Base-by-base conservation (phyloP, 2,113 vertebrate species). In the Petrocephalus zakoni region DNA sequence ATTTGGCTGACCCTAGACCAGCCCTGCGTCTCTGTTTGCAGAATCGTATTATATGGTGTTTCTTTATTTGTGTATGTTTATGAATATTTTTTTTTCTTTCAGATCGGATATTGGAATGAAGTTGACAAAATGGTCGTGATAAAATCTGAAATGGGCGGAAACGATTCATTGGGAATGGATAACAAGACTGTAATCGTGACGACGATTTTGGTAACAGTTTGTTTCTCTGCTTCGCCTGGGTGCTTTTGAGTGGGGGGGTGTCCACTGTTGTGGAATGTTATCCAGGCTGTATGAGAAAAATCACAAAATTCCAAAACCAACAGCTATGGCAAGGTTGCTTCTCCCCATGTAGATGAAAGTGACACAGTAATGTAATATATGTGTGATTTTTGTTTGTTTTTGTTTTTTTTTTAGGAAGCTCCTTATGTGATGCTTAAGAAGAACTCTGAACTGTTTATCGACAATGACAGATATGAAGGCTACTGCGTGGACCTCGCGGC, bases 21-120 rank as follows among this genome's bases (percentile, higher is more conserved):
- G n/a, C 22, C 68, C 11, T 42, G 34, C 13, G 19, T 78, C 1
- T 78, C 13, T 19, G 17, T 78, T 15, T 75, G 68, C 25, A 34
- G 15, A 17, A 34, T 75, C 34, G 4, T 29, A 34, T 34, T 37
- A 17, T 75, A 42, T 5, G 17, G 34, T 78, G 72, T 42, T 78
- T 42, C 7, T 78, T 78, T 78, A 78, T 78, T 37, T 19, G 68
- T 75, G 4, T 90, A 51, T 89, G 19, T 49, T 0, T 49, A 29
- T 47, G 37, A 55, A 8, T 53, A 6, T 87, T 56, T 49, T 42
- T 78, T 87, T 22, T 25, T 2, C 78, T 81, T 93, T 37, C 93
- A 99, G 98, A 99, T 99, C 91, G 98, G 98, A 82, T 99, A 98
- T 88, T 99, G 98, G 98, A 99, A 98, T 91, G 98, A 99, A 93